Conservation (phyloP, 2,888 invertebrate species). For the Antheraea assamensis region DNA sequence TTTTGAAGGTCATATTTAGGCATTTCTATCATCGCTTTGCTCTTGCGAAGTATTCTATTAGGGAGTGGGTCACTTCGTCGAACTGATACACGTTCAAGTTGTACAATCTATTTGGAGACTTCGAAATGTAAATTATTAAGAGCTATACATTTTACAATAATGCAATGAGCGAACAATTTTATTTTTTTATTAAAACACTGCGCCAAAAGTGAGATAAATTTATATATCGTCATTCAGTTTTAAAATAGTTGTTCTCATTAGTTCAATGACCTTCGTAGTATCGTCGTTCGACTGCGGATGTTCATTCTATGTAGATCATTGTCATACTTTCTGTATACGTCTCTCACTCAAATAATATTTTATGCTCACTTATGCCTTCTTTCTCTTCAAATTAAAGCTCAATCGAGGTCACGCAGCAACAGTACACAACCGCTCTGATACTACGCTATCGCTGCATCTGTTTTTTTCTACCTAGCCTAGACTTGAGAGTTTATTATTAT, state of each 20-base stretch:
- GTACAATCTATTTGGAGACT: not conserved
- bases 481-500: too few relatives aligned
- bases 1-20: too few relatives aligned
- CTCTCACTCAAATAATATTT: constrained; percentile 12
- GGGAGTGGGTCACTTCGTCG: too few relatives aligned
- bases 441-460: not conserved
- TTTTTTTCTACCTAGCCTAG: too few relatives aligned
- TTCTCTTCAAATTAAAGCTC: not conserved
- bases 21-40: too few relatives aligned
- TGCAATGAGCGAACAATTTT: not conserved
- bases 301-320: constrained; percentile 40
- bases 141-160: not conserved
- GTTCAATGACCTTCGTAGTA: constrained; percentile 64
- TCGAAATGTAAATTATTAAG: not conserved
- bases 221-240: constrained; percentile 14
- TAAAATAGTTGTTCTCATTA: constrained; percentile 39
- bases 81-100: not conserved
- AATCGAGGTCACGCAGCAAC: not conserved
- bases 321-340: constrained; percentile 33
- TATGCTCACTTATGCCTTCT: not conserved
- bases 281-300: constrained; percentile 42
- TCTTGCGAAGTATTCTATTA: too few relatives aligned
- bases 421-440: not conserved
- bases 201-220: constrained; percentile 28
- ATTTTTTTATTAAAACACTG: constrained; percentile 30